These are phyloP conservation scores for Cephalopholis sonnerati DNA, from an alignment of 2,113 vertebrate genomes.

Conservation along the genomic window DNA sequence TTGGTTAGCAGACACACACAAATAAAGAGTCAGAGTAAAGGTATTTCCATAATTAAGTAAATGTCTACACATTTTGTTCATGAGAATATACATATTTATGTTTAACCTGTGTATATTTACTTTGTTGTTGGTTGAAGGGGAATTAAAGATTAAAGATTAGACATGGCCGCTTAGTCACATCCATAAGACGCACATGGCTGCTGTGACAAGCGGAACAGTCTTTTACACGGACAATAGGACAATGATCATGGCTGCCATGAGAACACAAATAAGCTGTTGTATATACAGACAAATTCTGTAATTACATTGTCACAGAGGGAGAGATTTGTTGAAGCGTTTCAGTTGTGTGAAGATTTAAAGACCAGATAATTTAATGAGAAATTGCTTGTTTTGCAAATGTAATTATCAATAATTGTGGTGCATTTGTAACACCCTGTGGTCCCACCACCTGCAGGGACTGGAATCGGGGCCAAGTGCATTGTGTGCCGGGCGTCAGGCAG, in stretches of 20 bases:
- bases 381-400: background rate
- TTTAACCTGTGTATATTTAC: constrained; percentile 3
- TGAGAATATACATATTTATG: constrained; percentile 1
- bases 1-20: background rate
- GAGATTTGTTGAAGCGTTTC: constrained; percentile 14
- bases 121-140: constrained; percentile 24
- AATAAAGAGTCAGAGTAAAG: background rate
- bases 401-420: background rate
- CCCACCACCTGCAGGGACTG: too few species aligned
- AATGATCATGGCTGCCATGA: constrained; percentile 51
- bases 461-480: too few species aligned
- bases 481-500: too few species aligned
- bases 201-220: constrained; percentile 33
- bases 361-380: constrained; percentile 4
- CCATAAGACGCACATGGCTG: constrained; percentile 30
- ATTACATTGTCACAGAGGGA: constrained; percentile 29
- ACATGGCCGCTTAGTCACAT: constrained; percentile 56
- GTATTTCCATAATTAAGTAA: background rate
- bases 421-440: too few species aligned
- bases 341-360: background rate
- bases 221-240: constrained; percentile 44
- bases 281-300: constrained; percentile 30
- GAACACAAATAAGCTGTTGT: constrained; percentile 34
- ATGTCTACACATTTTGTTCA: background rate
- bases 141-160: constrained; percentile 58